These are phyloP conservation scores for Periophthalmus modestus DNA, from an alignment of 2,113 vertebrate species.

Conservation along the genomic window DNA sequence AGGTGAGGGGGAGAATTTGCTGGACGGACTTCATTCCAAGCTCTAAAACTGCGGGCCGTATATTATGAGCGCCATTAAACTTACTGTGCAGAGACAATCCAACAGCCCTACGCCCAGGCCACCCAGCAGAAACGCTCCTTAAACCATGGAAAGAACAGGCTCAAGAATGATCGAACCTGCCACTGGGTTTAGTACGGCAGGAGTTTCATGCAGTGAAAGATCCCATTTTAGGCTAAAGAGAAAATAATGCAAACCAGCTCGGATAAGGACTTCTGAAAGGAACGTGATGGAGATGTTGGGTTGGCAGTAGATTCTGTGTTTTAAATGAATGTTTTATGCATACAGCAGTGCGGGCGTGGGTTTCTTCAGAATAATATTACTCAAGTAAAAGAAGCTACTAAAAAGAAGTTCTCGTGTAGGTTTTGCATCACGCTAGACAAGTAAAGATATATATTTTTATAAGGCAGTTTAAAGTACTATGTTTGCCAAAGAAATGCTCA, in stretches of 20 bases:
- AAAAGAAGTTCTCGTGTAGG: no score
- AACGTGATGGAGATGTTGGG: slow-evolving; percentile 45
- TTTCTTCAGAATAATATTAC: not conserved
- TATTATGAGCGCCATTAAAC: slow-evolving; percentile 54
- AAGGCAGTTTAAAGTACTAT: no score
- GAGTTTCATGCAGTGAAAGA: slow-evolving; percentile 52
- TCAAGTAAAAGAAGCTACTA: no score
- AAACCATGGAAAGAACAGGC: slow-evolving; percentile 48
- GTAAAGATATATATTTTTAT: no score
- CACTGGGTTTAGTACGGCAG: slow-evolving; percentile 55
- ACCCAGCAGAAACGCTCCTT: slow-evolving; percentile 60
- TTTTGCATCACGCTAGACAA: no score
- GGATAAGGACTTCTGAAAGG: slow-evolving; percentile 15
- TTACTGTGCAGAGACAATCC: slow-evolving; percentile 42
- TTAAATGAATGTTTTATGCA: not conserved
- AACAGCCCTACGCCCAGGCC: slow-evolving; percentile 48
- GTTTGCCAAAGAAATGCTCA: no score
- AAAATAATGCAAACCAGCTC: slow-evolving; percentile 65
- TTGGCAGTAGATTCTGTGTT: not conserved
- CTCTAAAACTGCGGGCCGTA: slow-evolving; percentile 35
- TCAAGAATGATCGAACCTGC: slow-evolving; percentile 50
- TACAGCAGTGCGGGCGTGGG: no score
- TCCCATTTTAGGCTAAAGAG: slow-evolving; percentile 60
- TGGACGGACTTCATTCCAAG: slow-evolving; percentile 33
- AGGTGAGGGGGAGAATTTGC: slow-evolving; percentile 24